Evolutionary conservation across 2,113 vertebrate genomes (phyloP).

Genomic region (Ciconia boyciana): DNA sequence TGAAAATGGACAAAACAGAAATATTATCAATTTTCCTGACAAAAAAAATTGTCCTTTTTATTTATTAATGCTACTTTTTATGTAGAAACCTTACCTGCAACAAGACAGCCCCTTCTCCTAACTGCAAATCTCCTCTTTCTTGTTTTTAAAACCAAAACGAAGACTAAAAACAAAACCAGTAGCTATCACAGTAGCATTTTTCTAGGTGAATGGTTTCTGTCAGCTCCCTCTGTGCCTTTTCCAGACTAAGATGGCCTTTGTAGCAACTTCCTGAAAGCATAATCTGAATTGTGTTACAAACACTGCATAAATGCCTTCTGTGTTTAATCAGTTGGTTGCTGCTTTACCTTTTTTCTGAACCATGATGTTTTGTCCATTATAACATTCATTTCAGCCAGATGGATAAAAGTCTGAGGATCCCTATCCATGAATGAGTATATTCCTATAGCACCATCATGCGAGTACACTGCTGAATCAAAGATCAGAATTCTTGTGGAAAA

Average conservation of each 20-base stretch:
- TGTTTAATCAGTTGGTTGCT: background rate
- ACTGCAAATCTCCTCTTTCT: background rate
- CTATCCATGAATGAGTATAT: background rate
- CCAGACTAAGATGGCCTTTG: background rate
- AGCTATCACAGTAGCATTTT: background rate
- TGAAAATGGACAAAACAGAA: background rate
- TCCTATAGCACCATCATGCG: background rate
- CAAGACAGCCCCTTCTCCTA: background rate
- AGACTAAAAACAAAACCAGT: background rate
- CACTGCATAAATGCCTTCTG: background rate
- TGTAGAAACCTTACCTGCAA: background rate
- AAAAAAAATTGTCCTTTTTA: background rate
- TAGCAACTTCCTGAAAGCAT: background rate
- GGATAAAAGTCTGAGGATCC: background rate
- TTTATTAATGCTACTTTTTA: background rate
- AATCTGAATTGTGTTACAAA: background rate
- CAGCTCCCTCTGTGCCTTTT: background rate
- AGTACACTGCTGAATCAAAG: background rate
- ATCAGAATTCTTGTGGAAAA: constrained; percentile 20
- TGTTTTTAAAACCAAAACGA: background rate
- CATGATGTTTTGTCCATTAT: background rate
- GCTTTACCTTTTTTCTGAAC: background rate
- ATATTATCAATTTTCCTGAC: background rate
- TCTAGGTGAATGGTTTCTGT: background rate
- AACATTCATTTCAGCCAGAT: background rate